A percentile compares a stretch with the other conserved stretches of the same genome.
Evolutionary conservation across 2,888 invertebrate genomes (phyloP).

Genomic region (Lasius platythorax): DNA sequence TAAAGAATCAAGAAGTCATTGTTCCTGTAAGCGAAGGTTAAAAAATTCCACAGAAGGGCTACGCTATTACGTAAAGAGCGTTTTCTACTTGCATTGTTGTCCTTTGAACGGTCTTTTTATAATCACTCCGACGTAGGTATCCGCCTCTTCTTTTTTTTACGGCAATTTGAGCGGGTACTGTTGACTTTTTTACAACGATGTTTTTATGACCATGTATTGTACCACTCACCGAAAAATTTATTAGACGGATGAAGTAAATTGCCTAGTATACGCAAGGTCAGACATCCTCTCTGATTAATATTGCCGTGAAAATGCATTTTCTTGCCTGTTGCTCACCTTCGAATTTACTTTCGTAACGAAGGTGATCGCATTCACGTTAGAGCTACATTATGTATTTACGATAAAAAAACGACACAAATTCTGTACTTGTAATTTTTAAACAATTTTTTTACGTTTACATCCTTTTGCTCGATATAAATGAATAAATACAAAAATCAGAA

Average conservation of each 20-base stretch:
- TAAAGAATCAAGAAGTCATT: slow-evolving; percentile 69
- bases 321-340: background rate
- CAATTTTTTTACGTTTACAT: background rate
- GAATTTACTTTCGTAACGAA: background rate
- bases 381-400: background rate
- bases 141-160: slow-evolving; percentile 77
- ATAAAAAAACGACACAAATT: background rate
- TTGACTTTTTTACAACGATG: slow-evolving; percentile 78
- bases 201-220: slow-evolving; percentile 77
- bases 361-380: background rate
- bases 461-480: background rate
- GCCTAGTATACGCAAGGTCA: slow-evolving; percentile 80
- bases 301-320: slow-evolving; percentile 36
- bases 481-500: background rate
- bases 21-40: slow-evolving; percentile 69
- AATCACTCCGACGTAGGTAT: slow-evolving; percentile 61
- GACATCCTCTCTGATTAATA: slow-evolving; percentile 62
- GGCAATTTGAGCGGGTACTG: slow-evolving; percentile 80
- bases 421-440: background rate
- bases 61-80: slow-evolving; percentile 73
- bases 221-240: slow-evolving; percentile 25
- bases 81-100: slow-evolving; percentile 75
- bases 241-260: slow-evolving; percentile 77
- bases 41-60: slow-evolving; percentile 75
- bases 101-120: slow-evolving; percentile 58